Evolutionary conservation across 2,113 vertebrate genomes (phyloP).

Genomic region (Daphoenositta chrysoptera): DNA sequence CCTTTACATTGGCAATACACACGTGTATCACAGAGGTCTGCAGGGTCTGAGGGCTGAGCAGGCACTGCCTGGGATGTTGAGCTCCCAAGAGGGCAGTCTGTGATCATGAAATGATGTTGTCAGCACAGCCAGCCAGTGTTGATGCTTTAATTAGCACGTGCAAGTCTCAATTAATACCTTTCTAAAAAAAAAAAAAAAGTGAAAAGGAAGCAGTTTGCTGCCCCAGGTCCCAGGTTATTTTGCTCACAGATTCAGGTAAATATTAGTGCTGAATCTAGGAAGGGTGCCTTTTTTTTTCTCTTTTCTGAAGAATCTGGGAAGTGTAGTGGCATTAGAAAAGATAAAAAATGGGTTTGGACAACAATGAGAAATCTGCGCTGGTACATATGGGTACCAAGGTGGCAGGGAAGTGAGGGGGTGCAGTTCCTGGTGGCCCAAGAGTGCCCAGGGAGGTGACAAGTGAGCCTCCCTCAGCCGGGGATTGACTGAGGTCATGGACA

Average conservation of each 20-base stretch:
- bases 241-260: background rate
- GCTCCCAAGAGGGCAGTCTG: background rate
- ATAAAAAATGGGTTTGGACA: background rate
- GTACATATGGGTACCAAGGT: background rate
- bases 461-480: background rate
- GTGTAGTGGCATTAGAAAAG: background rate
- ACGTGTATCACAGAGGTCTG: background rate
- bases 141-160: background rate
- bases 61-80: accelerated
- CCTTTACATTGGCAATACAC: background rate
- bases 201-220: background rate
- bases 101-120: background rate
- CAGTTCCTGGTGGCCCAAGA: background rate
- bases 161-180: background rate
- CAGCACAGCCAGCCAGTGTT: background rate
- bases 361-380: background rate
- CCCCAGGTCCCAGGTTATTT: background rate
- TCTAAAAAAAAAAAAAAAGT: background rate
- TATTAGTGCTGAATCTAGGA: background rate
- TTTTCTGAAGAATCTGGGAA: background rate
- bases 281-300: background rate
- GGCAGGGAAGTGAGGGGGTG: background rate
- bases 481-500: accelerated
- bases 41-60: background rate
- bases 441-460: background rate